Evolutionary conservation across 2,888 invertebrate genomes (phyloP), one percentile per base, ranked within the genome.

Genomic region (Epirrhoe tristata): DNA sequence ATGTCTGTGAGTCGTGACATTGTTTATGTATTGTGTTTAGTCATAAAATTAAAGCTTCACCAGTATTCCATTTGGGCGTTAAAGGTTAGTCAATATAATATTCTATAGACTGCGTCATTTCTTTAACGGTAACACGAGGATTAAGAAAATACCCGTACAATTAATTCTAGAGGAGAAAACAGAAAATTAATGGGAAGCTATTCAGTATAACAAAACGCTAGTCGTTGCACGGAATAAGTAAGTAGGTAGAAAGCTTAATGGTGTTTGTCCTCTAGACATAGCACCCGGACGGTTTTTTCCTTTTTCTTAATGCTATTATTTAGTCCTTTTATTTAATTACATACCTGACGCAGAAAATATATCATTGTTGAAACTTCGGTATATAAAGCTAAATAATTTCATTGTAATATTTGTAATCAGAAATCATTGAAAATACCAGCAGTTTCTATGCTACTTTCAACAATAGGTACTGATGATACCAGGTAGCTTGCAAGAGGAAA

Each of bases 201-300:
- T 64, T 68, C 54, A 36, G 63, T 55, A 53, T 53, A 68, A 68
- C 64, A 64, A 58, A 65, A 64, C 59, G 68, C 54, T 57, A 61
- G 55, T 64, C 68, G 64, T 68, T 61, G 68, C 54, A 61, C 61
- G 54, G 68, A 64, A 68, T 68, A 68, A 58, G 55, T 55, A 68
- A 64, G 64, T 68, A 58, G 67, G 60, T 64, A 56, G 58, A 58
- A 58, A 39, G 55, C 55, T 32, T 62, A 62, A 62, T 63, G 63
- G 60, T 57, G 39, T 63, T 64, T 54, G 60, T 61, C 53, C 60
- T 53, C 16, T 39, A 64, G 48, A 63, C 34, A 14, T n/a, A 17
- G 53, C 17, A 36, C 54, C 14, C 36, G 31, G 39, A 50, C 12
- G 10, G 36, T 16, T 62, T 62, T n/a, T 58, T 50, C 17, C 43